Percentiles rank a stretch among this genome's conserved stretches.
phyloP scores from a whole-genome alignment of 2,113 vertebrate species.

The Campylomormyrus numenius region DNA sequence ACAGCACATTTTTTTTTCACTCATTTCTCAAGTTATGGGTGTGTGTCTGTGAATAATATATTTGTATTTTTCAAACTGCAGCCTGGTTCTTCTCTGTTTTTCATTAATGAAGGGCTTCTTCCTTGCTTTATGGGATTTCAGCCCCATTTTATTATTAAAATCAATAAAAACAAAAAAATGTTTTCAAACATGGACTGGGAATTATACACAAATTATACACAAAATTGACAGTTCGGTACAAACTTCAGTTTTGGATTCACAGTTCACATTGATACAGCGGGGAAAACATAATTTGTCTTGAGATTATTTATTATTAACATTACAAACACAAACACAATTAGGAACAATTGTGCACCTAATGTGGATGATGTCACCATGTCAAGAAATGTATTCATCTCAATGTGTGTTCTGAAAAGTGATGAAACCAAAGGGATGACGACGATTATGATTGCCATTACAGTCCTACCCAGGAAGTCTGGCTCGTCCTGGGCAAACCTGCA shows the following conservation, averaged over 20 bases:
- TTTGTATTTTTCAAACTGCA: too few relatives aligned
- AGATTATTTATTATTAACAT: neutral
- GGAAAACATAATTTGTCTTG: neutral
- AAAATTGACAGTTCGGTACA: neutral
- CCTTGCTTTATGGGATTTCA: too few relatives aligned
- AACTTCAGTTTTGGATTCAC: neutral
- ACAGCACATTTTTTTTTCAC: too few relatives aligned
- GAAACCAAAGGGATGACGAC: neutral
- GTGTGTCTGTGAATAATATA: too few relatives aligned
- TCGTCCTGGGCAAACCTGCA: neutral
- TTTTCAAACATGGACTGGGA: neutral
- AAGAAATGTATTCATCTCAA: neutral
- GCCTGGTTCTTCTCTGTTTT: too few relatives aligned
- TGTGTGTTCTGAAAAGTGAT: neutral
- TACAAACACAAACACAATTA: neutral
- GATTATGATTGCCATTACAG: neutral
- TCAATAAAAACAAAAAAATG: neutral
- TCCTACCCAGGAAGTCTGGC: neutral
- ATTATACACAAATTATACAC: neutral
- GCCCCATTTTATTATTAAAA: neutral
- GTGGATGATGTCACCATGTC: neutral
- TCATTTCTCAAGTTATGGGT: too few relatives aligned
- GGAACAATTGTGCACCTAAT: neutral
- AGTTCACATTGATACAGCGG: neutral
- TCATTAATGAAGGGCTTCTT: too few relatives aligned